These are phyloP conservation scores for Ramphastos sulfuratus DNA, from an alignment of 2,113 vertebrate genomes.

Conservation along the genomic window DNA sequence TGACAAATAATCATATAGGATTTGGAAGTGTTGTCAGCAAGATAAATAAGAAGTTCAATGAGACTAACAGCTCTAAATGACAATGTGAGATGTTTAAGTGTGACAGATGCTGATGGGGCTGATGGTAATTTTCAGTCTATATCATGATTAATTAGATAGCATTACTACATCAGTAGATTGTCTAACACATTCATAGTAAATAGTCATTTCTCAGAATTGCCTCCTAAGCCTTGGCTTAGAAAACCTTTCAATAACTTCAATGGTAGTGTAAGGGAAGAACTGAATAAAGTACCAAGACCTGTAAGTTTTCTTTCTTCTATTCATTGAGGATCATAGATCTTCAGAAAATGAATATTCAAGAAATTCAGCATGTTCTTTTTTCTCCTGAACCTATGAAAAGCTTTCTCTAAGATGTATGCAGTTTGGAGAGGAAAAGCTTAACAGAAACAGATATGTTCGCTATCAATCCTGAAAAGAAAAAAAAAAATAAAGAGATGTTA, in stretches of 20 bases:
- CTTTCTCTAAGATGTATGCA: neutral
- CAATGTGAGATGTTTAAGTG: too few species aligned
- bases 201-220: neutral
- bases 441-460: neutral
- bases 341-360: neutral
- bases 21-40: neutral
- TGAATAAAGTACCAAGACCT: neutral
- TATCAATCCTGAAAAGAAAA: neutral
- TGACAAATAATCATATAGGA: neutral
- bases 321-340: neutral
- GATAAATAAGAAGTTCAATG: neutral
- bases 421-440: neutral
- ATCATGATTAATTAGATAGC: neutral
- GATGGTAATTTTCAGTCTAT: neutral
- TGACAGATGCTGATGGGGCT: neutral
- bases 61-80: neutral
- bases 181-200: neutral
- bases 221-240: neutral
- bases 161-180: too few species aligned
- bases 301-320: neutral
- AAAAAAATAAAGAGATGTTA: neutral
- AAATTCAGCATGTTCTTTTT: neutral
- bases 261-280: neutral
- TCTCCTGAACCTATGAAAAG: neutral
- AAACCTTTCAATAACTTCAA: neutral